Evolutionary conservation across 2,888 invertebrate genomes (phyloP).

Genomic region (Scaptomyza parva): DNA sequence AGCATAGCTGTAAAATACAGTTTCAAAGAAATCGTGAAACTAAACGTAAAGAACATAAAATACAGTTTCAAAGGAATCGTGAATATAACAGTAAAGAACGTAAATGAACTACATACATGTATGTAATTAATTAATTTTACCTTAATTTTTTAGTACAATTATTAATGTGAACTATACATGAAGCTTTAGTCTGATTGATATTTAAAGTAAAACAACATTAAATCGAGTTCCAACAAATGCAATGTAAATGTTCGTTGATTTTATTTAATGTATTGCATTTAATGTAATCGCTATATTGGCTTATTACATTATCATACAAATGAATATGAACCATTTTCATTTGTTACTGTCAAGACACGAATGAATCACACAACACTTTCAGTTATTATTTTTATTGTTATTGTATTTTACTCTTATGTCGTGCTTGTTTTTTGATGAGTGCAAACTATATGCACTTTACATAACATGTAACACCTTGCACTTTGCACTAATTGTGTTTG

Average conservation of each 20-base stretch:
- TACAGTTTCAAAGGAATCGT: background rate
- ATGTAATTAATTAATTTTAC: no score
- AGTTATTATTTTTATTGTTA: conserved; percentile 7
- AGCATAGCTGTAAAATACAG: conserved; percentile 13
- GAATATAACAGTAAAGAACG: background rate
- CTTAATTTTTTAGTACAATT: no score
- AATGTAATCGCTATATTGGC: conserved; percentile 35
- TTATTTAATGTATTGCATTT: conserved; percentile 40
- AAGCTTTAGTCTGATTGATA: conserved; percentile 9
- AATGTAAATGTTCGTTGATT: conserved; percentile 20
- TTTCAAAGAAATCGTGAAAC: background rate
- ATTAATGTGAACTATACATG: no score
- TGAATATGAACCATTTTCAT: conserved; percentile 31
- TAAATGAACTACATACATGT: background rate
- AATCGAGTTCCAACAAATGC: conserved; percentile 22
- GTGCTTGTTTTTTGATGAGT: conserved; percentile 13
- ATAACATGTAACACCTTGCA: conserved; percentile 71
- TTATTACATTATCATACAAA: conserved; percentile 23
- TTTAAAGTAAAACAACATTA: conserved; percentile 8
- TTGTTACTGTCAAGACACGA: conserved; percentile 40
- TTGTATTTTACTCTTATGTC: conserved; percentile 22
- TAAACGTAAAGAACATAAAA: conserved; percentile 1
- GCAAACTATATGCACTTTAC: conserved; percentile 29
- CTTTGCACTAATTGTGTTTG: conserved; percentile 64
- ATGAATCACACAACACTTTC: conserved; percentile 43